Evolutionary conservation across 2,113 vertebrate genomes (phyloP).

Genomic region (Gambusia affinis): DNA sequence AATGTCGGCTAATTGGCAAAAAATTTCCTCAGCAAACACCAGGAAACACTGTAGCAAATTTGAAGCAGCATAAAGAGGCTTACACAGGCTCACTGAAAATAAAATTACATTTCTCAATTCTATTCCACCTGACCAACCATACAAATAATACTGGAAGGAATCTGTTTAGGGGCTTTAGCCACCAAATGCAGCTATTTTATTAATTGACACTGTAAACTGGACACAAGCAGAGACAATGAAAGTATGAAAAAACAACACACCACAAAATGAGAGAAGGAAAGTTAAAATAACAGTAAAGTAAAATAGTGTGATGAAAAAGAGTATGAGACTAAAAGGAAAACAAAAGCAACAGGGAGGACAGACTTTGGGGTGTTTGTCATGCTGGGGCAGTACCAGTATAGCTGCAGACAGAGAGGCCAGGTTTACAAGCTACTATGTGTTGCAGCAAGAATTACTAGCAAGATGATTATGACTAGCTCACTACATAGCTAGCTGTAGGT

Average conservation of each 20-base stretch:
- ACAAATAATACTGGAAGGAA: constrained; percentile 2
- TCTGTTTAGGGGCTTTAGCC: constrained; percentile 28
- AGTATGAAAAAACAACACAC: constrained; percentile 32
- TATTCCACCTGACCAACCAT: neutral
- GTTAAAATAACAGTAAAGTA: constrained; percentile 44
- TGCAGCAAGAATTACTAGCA: constrained; percentile 75
- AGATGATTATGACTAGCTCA: constrained; percentile 48
- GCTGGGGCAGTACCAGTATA: constrained; percentile 73
- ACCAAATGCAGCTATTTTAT: constrained; percentile 45
- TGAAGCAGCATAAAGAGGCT: constrained; percentile 8
- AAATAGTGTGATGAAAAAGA: constrained; percentile 48
- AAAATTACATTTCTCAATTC: constrained; percentile 7
- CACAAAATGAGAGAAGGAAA: constrained; percentile 16
- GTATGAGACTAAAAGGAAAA: constrained; percentile 3
- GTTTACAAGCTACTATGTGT: constrained; percentile 67
- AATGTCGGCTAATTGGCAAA: constrained; percentile 34
- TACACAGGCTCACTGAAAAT: neutral
- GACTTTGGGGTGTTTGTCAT: constrained; percentile 76
- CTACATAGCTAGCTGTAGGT: constrained; percentile 28
- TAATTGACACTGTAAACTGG: constrained; percentile 52
- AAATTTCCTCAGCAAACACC: neutral
- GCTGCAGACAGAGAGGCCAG: constrained; percentile 69
- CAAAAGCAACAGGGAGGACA: constrained; percentile 6
- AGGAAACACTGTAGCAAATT: constrained; percentile 12
- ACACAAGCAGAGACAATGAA: constrained; percentile 48